Percentiles rank a stretch among this genome's conserved stretches.
phyloP scores from a whole-genome alignment of 2,888 invertebrate species.

The Diploptera punctata region DNA sequence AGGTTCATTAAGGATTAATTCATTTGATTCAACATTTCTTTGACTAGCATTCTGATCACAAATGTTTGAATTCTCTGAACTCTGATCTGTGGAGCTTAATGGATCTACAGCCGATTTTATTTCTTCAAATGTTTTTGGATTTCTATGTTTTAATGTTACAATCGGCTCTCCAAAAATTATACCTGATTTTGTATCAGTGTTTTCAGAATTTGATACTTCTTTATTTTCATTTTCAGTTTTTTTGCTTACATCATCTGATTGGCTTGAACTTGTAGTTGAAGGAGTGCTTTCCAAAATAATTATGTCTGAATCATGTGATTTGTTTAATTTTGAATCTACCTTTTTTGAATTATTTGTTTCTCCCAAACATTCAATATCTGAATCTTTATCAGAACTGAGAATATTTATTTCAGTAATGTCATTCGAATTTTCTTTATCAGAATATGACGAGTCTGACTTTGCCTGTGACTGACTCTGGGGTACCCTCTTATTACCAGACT shows the following conservation, averaged over 20 bases:
- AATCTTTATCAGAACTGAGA: too few relatives aligned
- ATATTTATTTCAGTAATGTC: too few relatives aligned
- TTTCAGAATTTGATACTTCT: too few relatives aligned
- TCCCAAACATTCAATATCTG: not conserved
- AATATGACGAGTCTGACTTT: too few relatives aligned
- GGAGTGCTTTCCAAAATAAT: not conserved
- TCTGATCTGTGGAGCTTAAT: too few relatives aligned
- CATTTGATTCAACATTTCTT: too few relatives aligned
- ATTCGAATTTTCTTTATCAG: too few relatives aligned
- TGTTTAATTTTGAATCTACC: not conserved
- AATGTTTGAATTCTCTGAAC: too few relatives aligned
- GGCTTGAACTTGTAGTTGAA: not conserved
- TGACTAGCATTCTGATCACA: too few relatives aligned
- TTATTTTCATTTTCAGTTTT: not conserved
- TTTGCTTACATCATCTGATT: not conserved
- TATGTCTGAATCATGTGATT: not conserved
- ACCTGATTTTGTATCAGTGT: not conserved
- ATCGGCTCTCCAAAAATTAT: conserved; percentile 41
- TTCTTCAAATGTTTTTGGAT: conserved; percentile 33
- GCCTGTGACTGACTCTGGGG: too few relatives aligned
- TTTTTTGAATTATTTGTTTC: not conserved
- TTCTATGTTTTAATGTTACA: conserved; percentile 42
- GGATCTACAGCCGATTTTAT: conserved; percentile 45
- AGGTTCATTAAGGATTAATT: conserved; percentile 40
- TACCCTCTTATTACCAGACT: too few relatives aligned